These are phyloP conservation scores for Phaethon lepturus DNA, from an alignment of 2,113 vertebrate species.

Conservation along the genomic window DNA sequence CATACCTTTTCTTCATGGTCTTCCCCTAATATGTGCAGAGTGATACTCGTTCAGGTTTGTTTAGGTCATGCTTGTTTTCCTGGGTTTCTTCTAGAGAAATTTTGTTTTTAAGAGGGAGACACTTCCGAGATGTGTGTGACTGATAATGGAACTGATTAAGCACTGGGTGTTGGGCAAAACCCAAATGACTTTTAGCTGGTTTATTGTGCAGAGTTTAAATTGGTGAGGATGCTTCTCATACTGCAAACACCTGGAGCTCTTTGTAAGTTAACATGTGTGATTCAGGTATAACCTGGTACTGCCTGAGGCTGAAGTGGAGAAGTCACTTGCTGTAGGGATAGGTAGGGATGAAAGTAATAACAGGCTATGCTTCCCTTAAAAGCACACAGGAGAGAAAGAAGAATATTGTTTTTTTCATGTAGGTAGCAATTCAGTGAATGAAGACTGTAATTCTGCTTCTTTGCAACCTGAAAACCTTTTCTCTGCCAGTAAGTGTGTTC, in stretches of 20 bases:
- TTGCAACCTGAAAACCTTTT: conserved; percentile 36
- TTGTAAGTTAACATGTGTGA: neutral
- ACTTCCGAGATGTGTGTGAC: neutral
- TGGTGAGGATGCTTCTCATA: neutral
- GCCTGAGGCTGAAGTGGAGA: neutral
- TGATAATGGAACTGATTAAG: conserved; percentile 53
- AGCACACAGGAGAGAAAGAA: neutral
- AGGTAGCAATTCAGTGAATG: conserved; percentile 37
- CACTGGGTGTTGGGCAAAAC: conserved; percentile 35
- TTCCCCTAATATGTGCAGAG: neutral
- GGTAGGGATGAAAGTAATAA: neutral
- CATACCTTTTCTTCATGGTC: neutral
- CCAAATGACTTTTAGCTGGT: conserved; percentile 24
- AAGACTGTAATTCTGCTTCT: conserved; percentile 49
- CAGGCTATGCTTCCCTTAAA: neutral
- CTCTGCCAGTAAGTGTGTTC: conserved; percentile 19
- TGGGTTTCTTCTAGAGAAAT: neutral
- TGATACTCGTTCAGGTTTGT: neutral
- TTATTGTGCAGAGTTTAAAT: conserved; percentile 44
- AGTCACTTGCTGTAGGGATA: neutral
- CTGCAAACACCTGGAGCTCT: neutral
- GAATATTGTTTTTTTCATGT: neutral
- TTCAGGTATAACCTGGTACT: neutral
- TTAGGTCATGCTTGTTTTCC: neutral
- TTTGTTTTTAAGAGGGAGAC: neutral